A percentile compares a stretch with the other conserved stretches of the same genome.
phyloP scores from a whole-genome alignment of 2,797 vertebrate species.

The Mallotus villosus region DNA sequence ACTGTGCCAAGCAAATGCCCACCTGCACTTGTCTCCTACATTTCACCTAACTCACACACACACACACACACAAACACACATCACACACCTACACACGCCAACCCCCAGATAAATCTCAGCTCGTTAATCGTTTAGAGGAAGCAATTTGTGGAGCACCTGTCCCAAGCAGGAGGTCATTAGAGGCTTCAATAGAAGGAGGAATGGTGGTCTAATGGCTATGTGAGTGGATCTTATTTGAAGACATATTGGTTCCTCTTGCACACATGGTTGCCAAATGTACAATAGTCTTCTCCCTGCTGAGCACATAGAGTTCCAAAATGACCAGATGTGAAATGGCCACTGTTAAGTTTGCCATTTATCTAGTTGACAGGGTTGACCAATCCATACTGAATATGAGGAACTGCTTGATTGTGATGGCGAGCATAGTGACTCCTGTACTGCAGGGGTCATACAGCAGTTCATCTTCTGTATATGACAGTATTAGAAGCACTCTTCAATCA shows the following conservation, averaged over 20 bases:
- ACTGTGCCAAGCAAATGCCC: constrained; percentile 1
- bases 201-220: constrained; percentile 69
- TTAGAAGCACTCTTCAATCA: constrained; percentile 1
- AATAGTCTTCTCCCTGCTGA: constrained; percentile 35
- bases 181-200: constrained; percentile 64
- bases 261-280: constrained; percentile 48
- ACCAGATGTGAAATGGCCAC: not conserved
- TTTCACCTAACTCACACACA: not conserved
- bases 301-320: not conserved
- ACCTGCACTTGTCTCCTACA: not conserved
- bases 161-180: constrained; percentile 72
- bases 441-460: not conserved
- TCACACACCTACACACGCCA: constrained; percentile 25
- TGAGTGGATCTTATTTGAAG: constrained; percentile 68
- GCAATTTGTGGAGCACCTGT: constrained; percentile 78
- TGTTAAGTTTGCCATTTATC: not conserved
- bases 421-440: not conserved
- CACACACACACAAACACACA: constrained; percentile 14
- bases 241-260: constrained; percentile 68
- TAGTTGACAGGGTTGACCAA: not conserved
- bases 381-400: not conserved
- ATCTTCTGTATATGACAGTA: not conserved
- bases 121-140: constrained; percentile 80
- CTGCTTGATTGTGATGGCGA: not conserved
- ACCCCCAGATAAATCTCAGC: constrained; percentile 59